These are phyloP conservation scores for Archips xylosteana DNA, from an alignment of 2,888 invertebrate genomes.

Conservation along the genomic window DNA sequence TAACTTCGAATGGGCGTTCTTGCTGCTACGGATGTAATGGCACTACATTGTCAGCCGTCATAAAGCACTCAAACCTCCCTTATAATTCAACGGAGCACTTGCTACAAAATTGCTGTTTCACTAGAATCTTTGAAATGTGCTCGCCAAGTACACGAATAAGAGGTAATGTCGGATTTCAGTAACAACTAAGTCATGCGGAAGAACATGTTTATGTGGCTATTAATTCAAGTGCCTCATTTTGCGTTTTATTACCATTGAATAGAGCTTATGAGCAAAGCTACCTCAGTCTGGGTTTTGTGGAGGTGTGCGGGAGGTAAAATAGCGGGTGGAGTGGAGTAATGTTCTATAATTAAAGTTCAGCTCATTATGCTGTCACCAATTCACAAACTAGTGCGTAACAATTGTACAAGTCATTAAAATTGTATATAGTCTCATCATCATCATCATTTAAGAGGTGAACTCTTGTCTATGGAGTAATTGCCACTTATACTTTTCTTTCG, in stretches of 20 bases:
- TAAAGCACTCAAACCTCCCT: slow-evolving; percentile 11
- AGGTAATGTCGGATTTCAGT: slow-evolving; percentile 17
- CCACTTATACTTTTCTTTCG: no score
- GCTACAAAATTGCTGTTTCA: slow-evolving; percentile 8
- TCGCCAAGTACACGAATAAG: slow-evolving; percentile 16
- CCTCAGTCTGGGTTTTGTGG: slow-evolving; percentile 21
- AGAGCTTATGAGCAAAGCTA: slow-evolving; percentile 7
- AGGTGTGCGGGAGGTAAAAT: slow-evolving; percentile 52
- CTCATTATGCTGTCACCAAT: slow-evolving; percentile 77
- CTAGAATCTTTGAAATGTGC: slow-evolving; percentile 3
- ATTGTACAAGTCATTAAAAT: background rate
- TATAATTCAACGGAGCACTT: slow-evolving; percentile 8
- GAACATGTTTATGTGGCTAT: slow-evolving; percentile 15
- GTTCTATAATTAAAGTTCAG: slow-evolving; percentile 75
- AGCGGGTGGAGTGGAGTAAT: slow-evolving; percentile 58
- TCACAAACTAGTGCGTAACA: slow-evolving; percentile 57
- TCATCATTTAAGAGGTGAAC: no score
- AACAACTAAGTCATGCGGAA: slow-evolving; percentile 26
- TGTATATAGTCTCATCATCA: background rate
- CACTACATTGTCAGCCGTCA: slow-evolving; percentile 7
- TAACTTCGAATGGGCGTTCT: slow-evolving; percentile 24
- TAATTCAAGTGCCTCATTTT: background rate
- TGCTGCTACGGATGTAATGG: background rate
- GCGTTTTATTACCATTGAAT: slow-evolving; percentile 1
- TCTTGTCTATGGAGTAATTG: no score